These are phyloP conservation scores for Alces alces DNA, from an alignment of 2,113 vertebrate genomes.

Conservation along the genomic window DNA sequence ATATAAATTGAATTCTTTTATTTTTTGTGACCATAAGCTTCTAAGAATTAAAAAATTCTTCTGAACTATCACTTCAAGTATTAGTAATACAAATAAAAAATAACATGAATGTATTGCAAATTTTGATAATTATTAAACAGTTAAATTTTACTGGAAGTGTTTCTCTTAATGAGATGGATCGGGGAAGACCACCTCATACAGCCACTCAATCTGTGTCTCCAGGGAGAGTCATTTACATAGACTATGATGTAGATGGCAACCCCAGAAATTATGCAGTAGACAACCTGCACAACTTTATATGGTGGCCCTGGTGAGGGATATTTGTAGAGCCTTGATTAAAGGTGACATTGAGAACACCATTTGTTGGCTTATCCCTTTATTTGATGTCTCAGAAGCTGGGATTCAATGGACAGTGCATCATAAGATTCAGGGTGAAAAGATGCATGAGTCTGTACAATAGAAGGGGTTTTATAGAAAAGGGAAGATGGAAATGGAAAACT, in stretches of 20 bases:
- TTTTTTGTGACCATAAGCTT: conserved; percentile 26
- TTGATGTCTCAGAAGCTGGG: not conserved
- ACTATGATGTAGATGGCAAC: not conserved
- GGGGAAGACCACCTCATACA: not conserved
- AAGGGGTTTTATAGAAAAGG: not conserved
- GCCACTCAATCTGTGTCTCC: not conserved
- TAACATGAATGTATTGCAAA: not conserved
- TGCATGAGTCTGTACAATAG: not conserved
- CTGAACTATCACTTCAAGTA: conserved; percentile 31
- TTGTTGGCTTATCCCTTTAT: not conserved
- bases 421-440: not conserved
- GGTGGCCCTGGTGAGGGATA: no score
- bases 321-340: not conserved
- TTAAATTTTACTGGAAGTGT: not conserved
- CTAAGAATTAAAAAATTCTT: conserved; percentile 38
- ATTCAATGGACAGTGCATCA: not conserved
- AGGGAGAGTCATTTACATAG: not conserved
- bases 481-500: not conserved
- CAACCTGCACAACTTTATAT: not conserved
- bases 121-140: conserved; percentile 18
- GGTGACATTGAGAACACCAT: not conserved
- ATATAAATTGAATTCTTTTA: conserved; percentile 61
- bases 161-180: not conserved
- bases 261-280: not conserved
- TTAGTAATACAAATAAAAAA: conserved; percentile 27